Conservation (phyloP, 2,888 invertebrate species). For the Myopa testacea region DNA sequence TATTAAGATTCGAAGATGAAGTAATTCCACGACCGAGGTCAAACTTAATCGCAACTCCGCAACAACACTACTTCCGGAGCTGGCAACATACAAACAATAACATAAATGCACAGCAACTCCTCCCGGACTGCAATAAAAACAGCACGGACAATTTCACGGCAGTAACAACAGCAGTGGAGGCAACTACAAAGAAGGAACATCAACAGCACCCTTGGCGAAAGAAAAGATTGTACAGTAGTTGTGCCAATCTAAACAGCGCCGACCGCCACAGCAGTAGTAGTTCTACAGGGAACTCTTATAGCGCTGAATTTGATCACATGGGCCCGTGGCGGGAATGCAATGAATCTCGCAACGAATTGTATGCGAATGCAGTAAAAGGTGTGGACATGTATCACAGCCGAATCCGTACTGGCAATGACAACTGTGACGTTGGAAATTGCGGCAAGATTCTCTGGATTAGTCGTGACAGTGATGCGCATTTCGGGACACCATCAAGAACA, state of each 20-base stretch:
- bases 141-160: background rate
- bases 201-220: constrained; percentile 34
- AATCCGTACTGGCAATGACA: background rate
- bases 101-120: background rate
- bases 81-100: constrained; percentile 1
- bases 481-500: constrained; percentile 36
- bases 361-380: background rate
- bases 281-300: constrained; percentile 20
- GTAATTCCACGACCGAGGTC: background rate
- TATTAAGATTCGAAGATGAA: too few relatives aligned
- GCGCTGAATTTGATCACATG: constrained; percentile 26
- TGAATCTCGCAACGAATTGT: background rate
- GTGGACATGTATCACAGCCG: background rate
- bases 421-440: constrained; percentile 64
- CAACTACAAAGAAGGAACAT: constrained; percentile 15
- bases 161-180: background rate
- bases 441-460: constrained; percentile 66
- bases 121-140: constrained; percentile 6
- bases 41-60: background rate
- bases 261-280: constrained; percentile 39
- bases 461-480: constrained; percentile 50
- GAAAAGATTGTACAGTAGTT: constrained; percentile 58
- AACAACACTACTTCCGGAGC: background rate
- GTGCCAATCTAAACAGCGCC: constrained; percentile 53
- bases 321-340: constrained; percentile 22